Percentiles rank a stretch among this genome's conserved stretches.
Conservation (phyloP, 2,113 vertebrate genomes). For the Irena cyanogastra region DNA sequence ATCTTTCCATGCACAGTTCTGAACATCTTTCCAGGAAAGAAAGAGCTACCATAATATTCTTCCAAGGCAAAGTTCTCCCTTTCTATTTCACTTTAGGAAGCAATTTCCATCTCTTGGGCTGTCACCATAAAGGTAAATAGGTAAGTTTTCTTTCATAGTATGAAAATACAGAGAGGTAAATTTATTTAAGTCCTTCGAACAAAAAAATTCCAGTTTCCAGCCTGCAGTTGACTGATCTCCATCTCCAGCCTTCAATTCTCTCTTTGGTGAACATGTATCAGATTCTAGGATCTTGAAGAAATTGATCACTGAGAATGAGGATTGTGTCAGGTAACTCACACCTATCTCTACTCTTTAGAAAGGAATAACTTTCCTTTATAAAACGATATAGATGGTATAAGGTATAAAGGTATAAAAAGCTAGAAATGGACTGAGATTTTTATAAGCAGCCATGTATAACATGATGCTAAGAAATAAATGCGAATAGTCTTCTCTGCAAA, state of each 20-base stretch:
- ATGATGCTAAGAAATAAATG: accelerated
- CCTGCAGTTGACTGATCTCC: not conserved
- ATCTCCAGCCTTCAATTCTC: not conserved
- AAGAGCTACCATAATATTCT: not conserved
- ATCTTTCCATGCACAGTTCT: not conserved
- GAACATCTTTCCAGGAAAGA: not conserved
- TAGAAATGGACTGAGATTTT: not conserved
- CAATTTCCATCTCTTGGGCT: not conserved
- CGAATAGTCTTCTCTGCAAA: not conserved
- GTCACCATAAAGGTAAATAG: not conserved
- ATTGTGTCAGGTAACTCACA: not conserved
- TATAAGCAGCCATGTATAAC: accelerated
- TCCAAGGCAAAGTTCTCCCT: not conserved
- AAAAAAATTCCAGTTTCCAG: not conserved
- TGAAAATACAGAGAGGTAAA: not conserved
- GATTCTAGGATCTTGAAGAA: not conserved
- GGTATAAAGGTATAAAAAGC: not conserved
- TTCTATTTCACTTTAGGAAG: not conserved
- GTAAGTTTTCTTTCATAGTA: not conserved
- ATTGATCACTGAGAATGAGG: not conserved
- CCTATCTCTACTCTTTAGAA: not conserved
- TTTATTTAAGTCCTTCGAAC: not conserved
- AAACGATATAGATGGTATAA: not conserved
- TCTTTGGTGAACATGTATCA: not conserved
- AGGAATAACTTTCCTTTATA: not conserved